Base-by-base conservation (phyloP, 2,888 invertebrate species). In the Acrobasis suavella region DNA sequence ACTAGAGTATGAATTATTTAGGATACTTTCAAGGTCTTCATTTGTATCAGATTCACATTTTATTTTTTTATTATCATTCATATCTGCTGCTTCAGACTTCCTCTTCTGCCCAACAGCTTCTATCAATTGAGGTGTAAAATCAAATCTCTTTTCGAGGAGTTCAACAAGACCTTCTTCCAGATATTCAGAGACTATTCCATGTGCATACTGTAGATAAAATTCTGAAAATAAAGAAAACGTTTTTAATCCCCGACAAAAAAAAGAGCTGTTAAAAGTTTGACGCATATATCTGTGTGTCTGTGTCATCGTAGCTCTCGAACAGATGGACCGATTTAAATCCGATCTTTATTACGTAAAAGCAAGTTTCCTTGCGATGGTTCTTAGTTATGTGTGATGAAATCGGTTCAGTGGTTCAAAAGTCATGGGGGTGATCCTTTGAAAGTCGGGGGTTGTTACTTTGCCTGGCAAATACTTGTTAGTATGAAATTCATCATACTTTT, bases 111-210 rank as follows among this genome's bases (percentile, higher is more conserved):
- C 88, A 64, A 90, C 76, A 68, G 82, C 80, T 78, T 91, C 89
- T 64, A 90, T 90, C 74, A 87, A 76, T 55, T 95, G 95, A 67
- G 94, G 93, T 55, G 95, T 94, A 62, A 96, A 92, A 72, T 95
- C 93, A 69, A 97, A 93, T 79, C 93, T 93, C 62, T 93, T 93
- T 60, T 93, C 93, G 61, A 97, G 87, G 74, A 94, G 93, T 63
- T 93, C 93, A 62, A 94, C 93, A 61, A 97, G 82, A 69, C 95
- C 95, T 54, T 95, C 94, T 75, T 95, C 93, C 39, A 97, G 88
- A 82, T 97, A 97, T 74, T 96, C 96, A 0, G 96, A 96, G 55
- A 97, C 92, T 66, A 97, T 95, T 12, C 96, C 97, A 81, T 95
- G 95, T 0, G 97, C 96, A 91, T 96, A 96, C 76, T 94, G 94